Evolutionary conservation across 1,140 invertebrate genomes (phyloP), one percentile per base, ranked within the genome.

Genomic region (Cherax destructor): DNA sequence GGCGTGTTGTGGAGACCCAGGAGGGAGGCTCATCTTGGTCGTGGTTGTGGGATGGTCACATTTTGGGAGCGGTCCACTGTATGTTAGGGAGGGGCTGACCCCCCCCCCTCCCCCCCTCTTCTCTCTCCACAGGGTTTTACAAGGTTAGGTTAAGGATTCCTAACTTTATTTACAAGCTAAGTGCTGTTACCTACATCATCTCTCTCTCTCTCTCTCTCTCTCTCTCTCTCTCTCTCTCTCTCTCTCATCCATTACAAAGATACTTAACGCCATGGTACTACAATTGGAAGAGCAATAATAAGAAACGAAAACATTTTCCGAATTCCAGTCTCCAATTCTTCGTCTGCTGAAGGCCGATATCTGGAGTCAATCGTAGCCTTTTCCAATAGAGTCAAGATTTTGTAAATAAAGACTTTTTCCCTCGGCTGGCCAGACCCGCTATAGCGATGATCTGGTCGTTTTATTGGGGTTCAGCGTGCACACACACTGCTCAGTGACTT

Each of bases 321-420:
- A 56, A 13, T 56, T 56, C 52, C 9, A 56, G 52, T 10, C 52
- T 56, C 52, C 52, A 56, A 41, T 56, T 56, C 13, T 56, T 10
- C 52, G 9, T 56, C 52, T 56, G 3, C 3, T 10, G 52, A 6
- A 56, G 52, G 2, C 52, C 52, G 52, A 56, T 56, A 56, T 56
- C 65, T n/a, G 21, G n/a, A 74, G 69, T 74, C 69, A 74, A 74
- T 74, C 30, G 69, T 74, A 30, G 24, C 69, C 69, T 16, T 74
- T 74, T 30, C 69, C 69, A 74, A 74, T 74, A 74, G 30, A 74
- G 69, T 74, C 69, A 21, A 30, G 69, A 2, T 74, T 74, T 74
- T 11, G 24, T 74, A 74, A 74, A 74, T 74, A 74, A 21, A 24
- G 69, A 30, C 13, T 56, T n/a, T 13, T 69, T 18, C 16, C 65